phyloP scores from a whole-genome alignment of 1,140 invertebrate species.

The Geopemphigus sp. region DNA sequence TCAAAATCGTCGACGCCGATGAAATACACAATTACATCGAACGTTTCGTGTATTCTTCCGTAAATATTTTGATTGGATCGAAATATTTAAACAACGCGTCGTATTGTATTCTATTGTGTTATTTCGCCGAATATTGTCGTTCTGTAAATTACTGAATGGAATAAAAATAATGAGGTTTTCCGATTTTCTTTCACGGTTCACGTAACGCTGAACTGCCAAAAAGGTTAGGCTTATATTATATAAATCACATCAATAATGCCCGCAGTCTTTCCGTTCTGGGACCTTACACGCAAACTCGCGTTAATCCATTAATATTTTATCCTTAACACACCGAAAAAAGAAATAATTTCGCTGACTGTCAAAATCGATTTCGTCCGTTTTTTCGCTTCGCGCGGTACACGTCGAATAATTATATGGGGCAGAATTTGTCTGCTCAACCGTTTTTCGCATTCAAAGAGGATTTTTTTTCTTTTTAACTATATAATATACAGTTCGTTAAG shows the following conservation, averaged over 20 bases:
- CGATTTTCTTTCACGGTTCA: background rate
- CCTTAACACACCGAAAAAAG: background rate
- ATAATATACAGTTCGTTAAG: constrained; percentile 36
- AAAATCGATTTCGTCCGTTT: constrained; percentile 22
- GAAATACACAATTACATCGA: too few relatives aligned
- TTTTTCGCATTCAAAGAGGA: constrained; percentile 38
- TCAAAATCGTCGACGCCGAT: too few relatives aligned
- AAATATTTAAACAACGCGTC: background rate
- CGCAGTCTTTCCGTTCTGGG: background rate
- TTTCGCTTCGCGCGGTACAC: background rate
- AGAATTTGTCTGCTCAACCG: constrained; percentile 36
- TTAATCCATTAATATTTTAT: constrained; percentile 36
- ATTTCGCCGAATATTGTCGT: background rate
- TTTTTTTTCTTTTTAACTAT: constrained; percentile 7
- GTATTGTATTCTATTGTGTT: background rate
- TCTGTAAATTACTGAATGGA: background rate
- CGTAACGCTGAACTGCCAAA: background rate
- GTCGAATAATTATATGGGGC: constrained; percentile 44
- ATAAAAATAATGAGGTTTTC: constrained; percentile 10
- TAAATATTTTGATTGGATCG: background rate
- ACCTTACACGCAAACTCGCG: constrained; percentile 22
- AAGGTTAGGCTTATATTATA: background rate
- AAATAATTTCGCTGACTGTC: constrained; percentile 36
- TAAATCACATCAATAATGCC: constrained; percentile 17
- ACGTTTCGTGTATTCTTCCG: too few relatives aligned